Percentiles rank a stretch among this genome's conserved stretches.
Evolutionary conservation across 2,113 vertebrate species (phyloP).

Genomic region (Terrapene triunguis): DNA sequence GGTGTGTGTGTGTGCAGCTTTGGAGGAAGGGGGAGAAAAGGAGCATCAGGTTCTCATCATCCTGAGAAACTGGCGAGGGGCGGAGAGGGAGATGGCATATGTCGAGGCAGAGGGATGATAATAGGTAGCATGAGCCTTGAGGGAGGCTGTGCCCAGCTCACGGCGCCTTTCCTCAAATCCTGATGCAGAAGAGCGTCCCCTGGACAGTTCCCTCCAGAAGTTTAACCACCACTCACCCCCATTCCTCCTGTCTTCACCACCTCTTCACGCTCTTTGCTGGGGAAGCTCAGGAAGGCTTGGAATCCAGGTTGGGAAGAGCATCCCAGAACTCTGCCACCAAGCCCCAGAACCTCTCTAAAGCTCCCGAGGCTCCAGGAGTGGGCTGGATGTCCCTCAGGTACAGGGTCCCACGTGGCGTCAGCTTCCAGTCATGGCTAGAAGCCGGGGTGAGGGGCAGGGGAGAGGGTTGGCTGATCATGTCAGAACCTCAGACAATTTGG

Average conservation of each 20-base stretch:
- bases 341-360: neutral
- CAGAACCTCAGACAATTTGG: neutral
- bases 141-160: neutral
- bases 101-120: fast-evolving
- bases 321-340: neutral
- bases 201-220: neutral
- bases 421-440: neutral
- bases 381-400: neutral
- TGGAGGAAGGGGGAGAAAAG: neutral
- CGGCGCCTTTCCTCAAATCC: fast-evolving
- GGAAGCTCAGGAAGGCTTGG: fast-evolving
- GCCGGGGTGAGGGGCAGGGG: neutral
- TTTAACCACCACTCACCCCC: neutral
- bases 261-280: neutral
- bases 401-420: neutral
- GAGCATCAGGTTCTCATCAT: neutral
- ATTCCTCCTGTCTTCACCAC: neutral
- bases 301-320: neutral
- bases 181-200: fast-evolving
- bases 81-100: neutral
- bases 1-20: fast-evolving
- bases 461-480: neutral
- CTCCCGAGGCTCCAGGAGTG: neutral
- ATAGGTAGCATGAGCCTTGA: fast-evolving
- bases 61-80: fast-evolving